Base-by-base conservation (phyloP, 2,797 vertebrate species). In the Danio jaintianensis region DNA sequence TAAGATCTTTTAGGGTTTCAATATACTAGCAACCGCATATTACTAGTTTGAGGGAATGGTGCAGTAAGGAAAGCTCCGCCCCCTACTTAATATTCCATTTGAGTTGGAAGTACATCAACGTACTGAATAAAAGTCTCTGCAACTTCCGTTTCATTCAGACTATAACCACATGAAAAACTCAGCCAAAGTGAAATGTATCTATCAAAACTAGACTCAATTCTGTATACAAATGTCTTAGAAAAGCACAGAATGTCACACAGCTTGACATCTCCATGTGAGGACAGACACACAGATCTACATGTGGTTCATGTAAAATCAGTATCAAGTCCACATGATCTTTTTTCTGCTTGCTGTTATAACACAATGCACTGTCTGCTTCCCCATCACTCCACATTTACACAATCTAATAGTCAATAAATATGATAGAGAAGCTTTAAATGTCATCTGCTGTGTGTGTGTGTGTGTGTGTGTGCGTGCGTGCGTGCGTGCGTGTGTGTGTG, bases 281-380 rank as follows among this genome's bases (percentile, higher is more conserved):
- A 48, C 22, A 56, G 15, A 36, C 13, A 36, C 43, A n/a, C 8
- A 4, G 9, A 61, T 61, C 42, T 50, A 62, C 72, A 74, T 72
- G 56, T 74, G 56, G 10, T 36, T 42, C 2, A n/a, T 50, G 4
- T 61, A 18, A 62, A 73, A 73, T 40, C 62, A 76, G 22, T 36
- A 45, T 36, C 12, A 64, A 67, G 38, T 45, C 15, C 53, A 38
- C 63, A 55, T 71, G 40, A 4, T 29, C 22, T 5, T 48, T 73
- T 72, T 58, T 47, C 40, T 8, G 16, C 66, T 11, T 50, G 53
- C 66, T 42, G 43, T 29, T 69, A 16, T 78, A 69, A 78, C 55
- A 70, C 76, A 69, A 78, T 40, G 43, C 18, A 61, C 75, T n/a
- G 45, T 62, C 64, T 78, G 55, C 55, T 20, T 70, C 55, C 63